Percentiles rank a stretch among this genome's conserved stretches.
phyloP scores from a whole-genome alignment of 2,113 vertebrate genomes.

The Pollimyrus isidori region DNA sequence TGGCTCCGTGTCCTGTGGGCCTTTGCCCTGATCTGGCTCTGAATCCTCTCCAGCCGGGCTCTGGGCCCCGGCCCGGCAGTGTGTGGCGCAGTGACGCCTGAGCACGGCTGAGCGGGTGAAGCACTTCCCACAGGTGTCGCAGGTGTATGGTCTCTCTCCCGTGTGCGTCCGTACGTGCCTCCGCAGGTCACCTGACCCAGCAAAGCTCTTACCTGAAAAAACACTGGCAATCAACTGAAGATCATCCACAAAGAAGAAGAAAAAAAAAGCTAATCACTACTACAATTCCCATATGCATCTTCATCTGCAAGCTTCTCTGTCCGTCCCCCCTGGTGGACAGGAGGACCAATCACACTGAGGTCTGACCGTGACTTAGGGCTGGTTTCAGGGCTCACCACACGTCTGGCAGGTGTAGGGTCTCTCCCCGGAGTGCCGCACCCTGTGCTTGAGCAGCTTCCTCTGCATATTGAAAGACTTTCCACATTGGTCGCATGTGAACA shows the following conservation, averaged over 20 bases:
- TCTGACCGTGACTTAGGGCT: not conserved
- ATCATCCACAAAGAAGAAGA: not conserved
- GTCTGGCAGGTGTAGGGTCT: slow-evolving; percentile 85
- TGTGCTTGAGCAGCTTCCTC: slow-evolving; percentile 86
- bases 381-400: slow-evolving; percentile 64
- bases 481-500: slow-evolving; percentile 91
- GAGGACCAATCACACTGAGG: not conserved
- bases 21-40: slow-evolving; percentile 38
- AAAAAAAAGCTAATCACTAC: not conserved
- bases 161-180: slow-evolving; percentile 87
- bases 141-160: slow-evolving; percentile 85
- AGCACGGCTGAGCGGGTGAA: slow-evolving; percentile 87
- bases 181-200: slow-evolving; percentile 84
- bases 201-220: slow-evolving; percentile 77
- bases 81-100: slow-evolving; percentile 73
- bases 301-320: not conserved
- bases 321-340: not conserved
- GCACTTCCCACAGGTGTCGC: slow-evolving; percentile 78
- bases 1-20: slow-evolving; percentile 50
- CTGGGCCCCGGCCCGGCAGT: slow-evolving; percentile 53
- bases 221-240: not conserved
- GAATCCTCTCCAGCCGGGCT: slow-evolving; percentile 24
- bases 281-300: not conserved
- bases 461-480: slow-evolving; percentile 96
- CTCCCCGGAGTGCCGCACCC: slow-evolving; percentile 77